A percentile compares a stretch with the other conserved stretches of the same genome.
phyloP scores from a whole-genome alignment of 2,797 vertebrate genomes.

The Mormyrus proboscirostris region DNA sequence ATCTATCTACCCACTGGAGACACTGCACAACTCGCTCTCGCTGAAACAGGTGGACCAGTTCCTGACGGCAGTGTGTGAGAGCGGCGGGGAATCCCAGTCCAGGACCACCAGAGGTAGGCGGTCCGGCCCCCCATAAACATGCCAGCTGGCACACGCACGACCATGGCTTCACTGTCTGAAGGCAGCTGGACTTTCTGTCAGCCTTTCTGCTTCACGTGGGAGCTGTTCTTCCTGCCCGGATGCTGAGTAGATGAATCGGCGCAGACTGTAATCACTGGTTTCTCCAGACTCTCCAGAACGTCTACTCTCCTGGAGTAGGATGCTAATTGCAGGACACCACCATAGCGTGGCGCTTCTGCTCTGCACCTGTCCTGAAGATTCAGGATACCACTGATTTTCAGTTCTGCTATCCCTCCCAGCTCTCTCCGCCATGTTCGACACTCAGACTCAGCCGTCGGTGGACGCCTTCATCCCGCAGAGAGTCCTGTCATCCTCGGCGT shows the following conservation, averaged over 20 bases:
- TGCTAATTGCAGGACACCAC: neutral
- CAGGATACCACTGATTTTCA: neutral
- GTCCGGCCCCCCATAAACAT: neutral
- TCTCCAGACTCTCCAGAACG: neutral
- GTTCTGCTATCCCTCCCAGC: slow-evolving; percentile 40
- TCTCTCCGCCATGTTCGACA: slow-evolving; percentile 75
- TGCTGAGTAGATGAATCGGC: neutral
- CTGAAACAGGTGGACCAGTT: slow-evolving; percentile 90
- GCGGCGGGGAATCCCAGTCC: slow-evolving; percentile 68
- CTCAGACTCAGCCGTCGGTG: slow-evolving; percentile 72
- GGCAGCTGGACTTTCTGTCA: neutral
- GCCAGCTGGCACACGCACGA: neutral
- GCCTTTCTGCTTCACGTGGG: neutral
- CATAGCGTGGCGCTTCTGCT: neutral
- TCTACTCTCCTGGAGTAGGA: neutral
- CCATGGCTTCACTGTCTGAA: neutral
- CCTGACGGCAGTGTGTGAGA: slow-evolving; percentile 76
- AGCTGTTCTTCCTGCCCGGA: neutral
- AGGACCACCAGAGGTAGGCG: slow-evolving; percentile 76
- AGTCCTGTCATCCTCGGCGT: slow-evolving; percentile 72
- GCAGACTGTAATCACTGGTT: neutral
- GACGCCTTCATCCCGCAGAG: slow-evolving; percentile 79
- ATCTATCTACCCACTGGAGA: slow-evolving; percentile 94
- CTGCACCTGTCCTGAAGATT: neutral
- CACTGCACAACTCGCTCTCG: slow-evolving; percentile 96